Evolutionary conservation across 2,888 invertebrate genomes (phyloP).

Genomic region (Macrosoma leucophasiata): DNA sequence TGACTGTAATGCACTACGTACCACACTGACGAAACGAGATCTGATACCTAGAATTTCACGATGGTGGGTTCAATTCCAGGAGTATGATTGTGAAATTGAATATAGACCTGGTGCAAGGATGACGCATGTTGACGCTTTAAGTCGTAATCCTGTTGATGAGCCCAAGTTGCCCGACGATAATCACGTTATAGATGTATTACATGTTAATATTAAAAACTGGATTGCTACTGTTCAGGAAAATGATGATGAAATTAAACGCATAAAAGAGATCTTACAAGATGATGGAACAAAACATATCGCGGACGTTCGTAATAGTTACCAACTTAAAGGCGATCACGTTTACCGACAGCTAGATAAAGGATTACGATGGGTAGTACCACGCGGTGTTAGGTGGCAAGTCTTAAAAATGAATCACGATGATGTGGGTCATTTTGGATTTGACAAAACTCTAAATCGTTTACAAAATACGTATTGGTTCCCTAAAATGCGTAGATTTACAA

Average conservation of each 20-base stretch:
- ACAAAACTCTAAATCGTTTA: too few relatives aligned
- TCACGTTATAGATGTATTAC: slow-evolving; percentile 1
- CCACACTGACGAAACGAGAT: too few relatives aligned
- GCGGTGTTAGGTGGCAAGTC: too few relatives aligned
- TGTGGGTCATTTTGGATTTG: too few relatives aligned
- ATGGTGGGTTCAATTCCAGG: too few relatives aligned
- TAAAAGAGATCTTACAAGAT: slow-evolving; percentile 15
- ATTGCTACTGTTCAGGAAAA: slow-evolving; percentile 3
- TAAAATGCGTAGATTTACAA: too few relatives aligned
- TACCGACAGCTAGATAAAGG: too few relatives aligned
- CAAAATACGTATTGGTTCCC: too few relatives aligned
- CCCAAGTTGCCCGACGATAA: not conserved
- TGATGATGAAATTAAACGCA: slow-evolving; percentile 14
- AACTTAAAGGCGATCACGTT: not conserved
- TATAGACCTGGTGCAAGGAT: slow-evolving; percentile 1
- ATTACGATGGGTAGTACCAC: too few relatives aligned
- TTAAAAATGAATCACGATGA: too few relatives aligned
- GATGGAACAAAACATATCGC: slow-evolving; percentile 1
- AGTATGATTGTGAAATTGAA: slow-evolving; percentile 4
- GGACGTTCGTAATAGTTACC: not conserved
- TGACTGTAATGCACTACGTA: too few relatives aligned
- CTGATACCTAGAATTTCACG: too few relatives aligned
- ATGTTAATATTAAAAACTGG: slow-evolving; percentile 4
- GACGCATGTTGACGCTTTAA: slow-evolving; percentile 6
- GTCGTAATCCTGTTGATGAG: slow-evolving; percentile 3